A percentile compares a stretch with the other conserved stretches of the same genome.
Conservation (phyloP, 1,140 invertebrate genomes). For the Schlechtendalia chinensis region DNA sequence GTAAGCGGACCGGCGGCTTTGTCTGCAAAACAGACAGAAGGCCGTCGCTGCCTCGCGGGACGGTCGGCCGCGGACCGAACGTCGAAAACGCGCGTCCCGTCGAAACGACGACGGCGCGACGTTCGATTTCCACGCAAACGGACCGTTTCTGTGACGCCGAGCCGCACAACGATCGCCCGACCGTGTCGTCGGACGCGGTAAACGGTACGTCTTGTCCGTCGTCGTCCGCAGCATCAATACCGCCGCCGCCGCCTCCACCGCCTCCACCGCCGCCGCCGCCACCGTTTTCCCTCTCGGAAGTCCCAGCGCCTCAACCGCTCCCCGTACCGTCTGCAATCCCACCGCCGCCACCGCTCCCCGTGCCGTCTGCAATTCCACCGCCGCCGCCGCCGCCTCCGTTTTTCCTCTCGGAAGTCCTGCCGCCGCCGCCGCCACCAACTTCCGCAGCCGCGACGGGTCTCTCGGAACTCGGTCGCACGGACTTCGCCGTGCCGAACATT, state of each 20-base stretch:
- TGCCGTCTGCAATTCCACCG: constrained; percentile 38
- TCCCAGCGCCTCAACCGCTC: constrained; percentile 25
- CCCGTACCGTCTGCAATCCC: constrained; percentile 9
- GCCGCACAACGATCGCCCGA: not conserved
- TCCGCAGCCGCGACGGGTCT: no score
- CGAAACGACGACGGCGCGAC: not conserved
- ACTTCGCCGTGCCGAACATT: constrained; percentile 51
- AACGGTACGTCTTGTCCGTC: no score
- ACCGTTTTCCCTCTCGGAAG: constrained; percentile 35
- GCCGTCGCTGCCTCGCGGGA: not conserved
- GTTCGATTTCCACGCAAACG: constrained; percentile 36
- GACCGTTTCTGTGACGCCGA: not conserved
- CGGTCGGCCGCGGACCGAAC: not conserved
- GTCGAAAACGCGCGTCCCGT: not conserved
- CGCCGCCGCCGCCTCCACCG: constrained; percentile 40
- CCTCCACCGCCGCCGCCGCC: constrained; percentile 53
- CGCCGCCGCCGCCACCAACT: no score
- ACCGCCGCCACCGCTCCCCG: constrained; percentile 40
- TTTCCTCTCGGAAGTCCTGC: not conserved
- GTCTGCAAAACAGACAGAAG: not conserved
- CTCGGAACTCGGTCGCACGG: constrained; percentile 14
- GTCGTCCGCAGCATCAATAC: not conserved
- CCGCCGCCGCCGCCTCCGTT: no score
- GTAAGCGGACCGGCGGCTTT: no score
- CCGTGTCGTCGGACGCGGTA: not conserved